A percentile compares a stretch with the other conserved stretches of the same genome.
These are phyloP conservation scores for Heliocidaris erythrogramma DNA, from an alignment of 35 echinoderm and acorn worm species.

Conservation along the genomic window DNA sequence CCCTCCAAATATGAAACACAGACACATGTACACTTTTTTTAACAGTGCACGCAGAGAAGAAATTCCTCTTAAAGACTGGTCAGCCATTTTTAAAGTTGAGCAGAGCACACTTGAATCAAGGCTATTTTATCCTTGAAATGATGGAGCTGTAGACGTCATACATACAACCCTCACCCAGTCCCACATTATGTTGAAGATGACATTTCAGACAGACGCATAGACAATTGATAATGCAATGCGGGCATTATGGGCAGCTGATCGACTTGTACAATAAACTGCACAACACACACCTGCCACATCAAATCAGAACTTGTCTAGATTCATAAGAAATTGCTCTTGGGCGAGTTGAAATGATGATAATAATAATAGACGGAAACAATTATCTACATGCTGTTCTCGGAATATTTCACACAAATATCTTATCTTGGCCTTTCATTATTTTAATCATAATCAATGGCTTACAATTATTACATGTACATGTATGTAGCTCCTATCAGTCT, in stretches of 20 bases:
- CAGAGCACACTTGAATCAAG: not conserved
- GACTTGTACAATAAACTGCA: not conserved
- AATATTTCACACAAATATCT: too few species aligned
- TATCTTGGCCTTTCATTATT: too few species aligned
- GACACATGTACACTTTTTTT: too few species aligned
- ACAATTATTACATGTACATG: too few species aligned
- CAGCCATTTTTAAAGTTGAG: not conserved
- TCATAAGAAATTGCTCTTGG: too few species aligned
- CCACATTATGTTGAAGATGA: constrained; percentile 12
- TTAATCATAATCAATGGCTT: too few species aligned
- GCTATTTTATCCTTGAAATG: constrained; percentile 26
- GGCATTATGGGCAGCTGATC: not conserved
- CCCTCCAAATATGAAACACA: too few species aligned
- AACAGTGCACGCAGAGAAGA: not conserved
- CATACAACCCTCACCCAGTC: not conserved
- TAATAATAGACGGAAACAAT: too few species aligned
- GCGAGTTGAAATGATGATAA: too few species aligned
- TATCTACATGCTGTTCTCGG: too few species aligned
- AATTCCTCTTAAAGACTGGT: not conserved
- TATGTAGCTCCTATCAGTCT: too few species aligned
- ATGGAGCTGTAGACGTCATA: not conserved
- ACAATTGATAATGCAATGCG: too few species aligned
- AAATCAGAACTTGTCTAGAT: not conserved
- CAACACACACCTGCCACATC: not conserved
- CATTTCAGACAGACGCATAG: not conserved